These are phyloP conservation scores for Hippolais icterina DNA, from an alignment of 2,113 vertebrate species.

Conservation along the genomic window DNA sequence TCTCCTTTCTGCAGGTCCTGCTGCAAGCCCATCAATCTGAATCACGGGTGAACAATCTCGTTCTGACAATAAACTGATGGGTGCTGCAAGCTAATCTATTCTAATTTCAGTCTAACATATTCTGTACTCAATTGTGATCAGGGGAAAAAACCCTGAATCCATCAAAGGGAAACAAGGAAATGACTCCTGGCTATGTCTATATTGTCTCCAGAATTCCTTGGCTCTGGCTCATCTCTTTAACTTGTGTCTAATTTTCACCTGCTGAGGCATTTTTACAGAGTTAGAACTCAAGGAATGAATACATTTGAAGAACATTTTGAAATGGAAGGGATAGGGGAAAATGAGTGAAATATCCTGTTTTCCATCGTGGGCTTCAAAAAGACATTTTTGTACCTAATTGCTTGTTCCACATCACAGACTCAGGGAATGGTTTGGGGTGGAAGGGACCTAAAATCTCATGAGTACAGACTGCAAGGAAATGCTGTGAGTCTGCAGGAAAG, in stretches of 20 bases:
- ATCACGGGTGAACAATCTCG: not conserved
- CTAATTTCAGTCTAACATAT: not conserved
- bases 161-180: not conserved
- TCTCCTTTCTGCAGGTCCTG: not conserved
- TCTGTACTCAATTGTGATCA: not conserved
- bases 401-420: not conserved
- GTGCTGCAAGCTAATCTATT: not conserved
- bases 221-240: not conserved
- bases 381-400: not conserved
- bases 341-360: not conserved
- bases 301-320: not conserved
- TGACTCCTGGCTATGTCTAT: not conserved
- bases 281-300: not conserved
- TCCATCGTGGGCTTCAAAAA: not conserved
- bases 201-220: not conserved
- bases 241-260: not conserved
- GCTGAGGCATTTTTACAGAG: not conserved
- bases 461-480: not conserved
- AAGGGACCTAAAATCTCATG: not conserved
- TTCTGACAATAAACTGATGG: not conserved
- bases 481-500: not conserved
- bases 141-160: not conserved
- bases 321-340: not conserved
- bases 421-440: not conserved
- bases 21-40: not conserved